phyloP scores from a whole-genome alignment of 2,888 invertebrate genomes.

The Amblyjoppa fuscipennis region DNA sequence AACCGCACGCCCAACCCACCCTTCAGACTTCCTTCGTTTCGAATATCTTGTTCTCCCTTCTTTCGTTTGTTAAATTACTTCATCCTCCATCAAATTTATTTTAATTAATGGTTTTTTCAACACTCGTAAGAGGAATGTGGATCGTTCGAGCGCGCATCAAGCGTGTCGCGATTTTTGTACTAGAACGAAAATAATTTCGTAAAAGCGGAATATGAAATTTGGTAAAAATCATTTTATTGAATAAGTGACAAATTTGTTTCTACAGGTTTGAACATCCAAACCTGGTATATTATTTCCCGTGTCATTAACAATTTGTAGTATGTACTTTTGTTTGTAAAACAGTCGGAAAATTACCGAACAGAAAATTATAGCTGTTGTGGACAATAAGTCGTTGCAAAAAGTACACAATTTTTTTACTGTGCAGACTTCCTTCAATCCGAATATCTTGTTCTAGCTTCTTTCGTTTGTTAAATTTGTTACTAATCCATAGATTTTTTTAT shows the following conservation, averaged over 20 bases:
- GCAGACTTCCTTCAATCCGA: neutral
- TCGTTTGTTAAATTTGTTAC: neutral
- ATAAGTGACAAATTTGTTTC: no score
- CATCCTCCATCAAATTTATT: neutral
- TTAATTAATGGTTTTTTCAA: conserved; percentile 19
- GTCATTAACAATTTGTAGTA: no score
- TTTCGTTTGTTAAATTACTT: neutral
- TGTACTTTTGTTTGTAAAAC: no score
- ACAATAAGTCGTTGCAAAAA: no score
- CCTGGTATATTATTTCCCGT: no score
- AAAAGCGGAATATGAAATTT: no score
- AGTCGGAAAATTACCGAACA: no score
- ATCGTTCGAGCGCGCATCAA: neutral
- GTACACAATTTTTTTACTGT: no score
- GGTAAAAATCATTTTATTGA: no score
- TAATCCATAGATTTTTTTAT: neutral
- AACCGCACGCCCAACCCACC: neutral
- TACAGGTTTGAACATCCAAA: no score
- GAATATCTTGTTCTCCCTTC: conserved; percentile 20
- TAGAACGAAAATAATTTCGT: neutral
- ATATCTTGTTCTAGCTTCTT: conserved; percentile 13
- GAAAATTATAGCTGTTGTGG: no score
- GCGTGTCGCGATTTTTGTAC: neutral
- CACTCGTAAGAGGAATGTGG: neutral
- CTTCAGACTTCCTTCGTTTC: neutral